phyloP scores from a whole-genome alignment of 37 sponge, comb jelly and placozoan genomes.

The Hexactinellida sp. region DNA sequence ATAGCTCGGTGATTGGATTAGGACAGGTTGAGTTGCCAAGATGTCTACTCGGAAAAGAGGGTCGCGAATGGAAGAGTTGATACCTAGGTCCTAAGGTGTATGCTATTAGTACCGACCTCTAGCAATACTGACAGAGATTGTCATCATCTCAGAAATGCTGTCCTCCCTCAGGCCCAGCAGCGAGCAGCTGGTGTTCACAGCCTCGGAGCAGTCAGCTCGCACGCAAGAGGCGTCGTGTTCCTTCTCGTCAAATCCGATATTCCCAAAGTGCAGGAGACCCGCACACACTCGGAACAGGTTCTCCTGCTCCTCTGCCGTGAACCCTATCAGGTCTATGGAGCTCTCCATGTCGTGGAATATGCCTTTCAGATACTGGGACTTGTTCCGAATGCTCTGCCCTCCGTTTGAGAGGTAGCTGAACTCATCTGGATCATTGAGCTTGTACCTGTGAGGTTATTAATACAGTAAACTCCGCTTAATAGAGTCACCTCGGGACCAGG shows the following conservation, averaged over 20 bases:
- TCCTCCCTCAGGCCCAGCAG: conserved; percentile 20
- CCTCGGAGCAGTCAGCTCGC: conserved; percentile 16
- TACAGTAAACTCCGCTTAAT: too few species aligned
- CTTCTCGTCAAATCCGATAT: conserved; percentile 45
- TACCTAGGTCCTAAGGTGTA: not conserved
- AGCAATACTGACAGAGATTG: conserved; percentile 35
- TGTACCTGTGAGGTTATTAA: not conserved
- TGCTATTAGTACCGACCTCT: conserved; percentile 15
- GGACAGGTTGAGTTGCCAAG: too few species aligned
- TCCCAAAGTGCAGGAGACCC: conserved; percentile 46
- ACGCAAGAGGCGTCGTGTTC: conserved; percentile 37
- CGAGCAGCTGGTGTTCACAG: conserved; percentile 21
- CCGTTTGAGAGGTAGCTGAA: conserved; percentile 41
- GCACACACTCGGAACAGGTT: conserved; percentile 34
- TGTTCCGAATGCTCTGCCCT: conserved; percentile 5
- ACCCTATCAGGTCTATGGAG: conserved; percentile 59
- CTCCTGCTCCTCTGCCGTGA: conserved; percentile 41
- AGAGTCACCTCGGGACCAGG: too few species aligned
- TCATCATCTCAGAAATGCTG: conserved; percentile 31
- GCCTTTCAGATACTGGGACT: not conserved
- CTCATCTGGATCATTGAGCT: not conserved
- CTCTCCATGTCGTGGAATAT: conserved; percentile 42
- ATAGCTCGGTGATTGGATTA: too few species aligned
- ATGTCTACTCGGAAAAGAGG: too few species aligned
- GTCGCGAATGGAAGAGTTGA: not conserved